Conservation (phyloP, 2,888 invertebrate genomes). For the Hypercompe scribonia region DNA sequence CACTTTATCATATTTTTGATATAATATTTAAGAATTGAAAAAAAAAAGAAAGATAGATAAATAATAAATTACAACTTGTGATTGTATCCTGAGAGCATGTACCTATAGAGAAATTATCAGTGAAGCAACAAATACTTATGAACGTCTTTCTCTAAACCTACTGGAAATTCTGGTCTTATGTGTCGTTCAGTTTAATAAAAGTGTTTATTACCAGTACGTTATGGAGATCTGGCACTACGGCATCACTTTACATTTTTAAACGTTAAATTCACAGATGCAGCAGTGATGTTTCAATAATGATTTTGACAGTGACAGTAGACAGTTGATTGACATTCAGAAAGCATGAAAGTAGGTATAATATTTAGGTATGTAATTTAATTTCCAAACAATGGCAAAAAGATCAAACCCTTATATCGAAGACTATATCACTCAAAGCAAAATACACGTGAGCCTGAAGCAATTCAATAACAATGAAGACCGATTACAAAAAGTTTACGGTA, state of each 20-base stretch:
- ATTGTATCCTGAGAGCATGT: neutral
- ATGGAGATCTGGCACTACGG: too few relatives aligned
- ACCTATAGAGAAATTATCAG: neutral
- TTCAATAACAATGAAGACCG: conserved; percentile 78
- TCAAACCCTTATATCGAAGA: conserved; percentile 78
- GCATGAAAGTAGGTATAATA: neutral
- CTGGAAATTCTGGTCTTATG: too few relatives aligned
- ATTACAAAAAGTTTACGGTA: conserved; percentile 78
- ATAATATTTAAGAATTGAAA: neutral
- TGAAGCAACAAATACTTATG: neutral
- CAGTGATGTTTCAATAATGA: too few relatives aligned
- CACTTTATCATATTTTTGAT: neutral
- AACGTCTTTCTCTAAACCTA: too few relatives aligned
- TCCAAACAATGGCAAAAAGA: conserved; percentile 74
- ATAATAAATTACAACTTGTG: neutral
- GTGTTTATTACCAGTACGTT: too few relatives aligned
- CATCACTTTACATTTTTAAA: too few relatives aligned
- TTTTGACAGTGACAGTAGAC: neutral
- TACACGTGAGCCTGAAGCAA: conserved; percentile 76
- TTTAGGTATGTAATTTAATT: neutral
- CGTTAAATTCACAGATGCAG: too few relatives aligned
- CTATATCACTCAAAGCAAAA: conserved; percentile 78
- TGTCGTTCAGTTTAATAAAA: too few relatives aligned
- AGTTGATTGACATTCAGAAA: neutral
- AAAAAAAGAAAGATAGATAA: neutral